These are phyloP conservation scores for Corydoras sp. DNA, from an alignment of 2,113 vertebrate genomes.

Conservation along the genomic window DNA sequence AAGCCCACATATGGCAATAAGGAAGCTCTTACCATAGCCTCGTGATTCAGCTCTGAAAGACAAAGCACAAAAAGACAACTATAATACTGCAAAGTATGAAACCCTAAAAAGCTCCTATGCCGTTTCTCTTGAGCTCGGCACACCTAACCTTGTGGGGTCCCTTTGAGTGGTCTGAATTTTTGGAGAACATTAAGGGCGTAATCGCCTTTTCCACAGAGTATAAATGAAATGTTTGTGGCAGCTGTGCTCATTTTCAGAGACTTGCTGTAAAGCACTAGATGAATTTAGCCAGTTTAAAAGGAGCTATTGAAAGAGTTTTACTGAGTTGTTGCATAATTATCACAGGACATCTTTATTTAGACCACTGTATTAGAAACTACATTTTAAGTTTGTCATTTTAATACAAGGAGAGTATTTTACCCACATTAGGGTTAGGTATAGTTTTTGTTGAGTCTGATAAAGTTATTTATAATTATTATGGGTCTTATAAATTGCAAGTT, in stretches of 20 bases:
- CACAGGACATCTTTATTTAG: not conserved
- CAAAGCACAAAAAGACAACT: conserved; percentile 9
- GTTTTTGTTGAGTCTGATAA: too few relatives aligned
- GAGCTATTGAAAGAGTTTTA: not conserved
- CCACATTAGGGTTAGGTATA: too few relatives aligned
- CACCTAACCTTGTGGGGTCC: conserved; percentile 66
- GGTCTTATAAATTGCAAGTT: too few relatives aligned
- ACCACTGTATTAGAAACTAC: not conserved
- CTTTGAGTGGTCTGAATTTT: conserved; percentile 55
- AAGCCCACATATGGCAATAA: conserved; percentile 15
- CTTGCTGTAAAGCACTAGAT: conserved; percentile 4
- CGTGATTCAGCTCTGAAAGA: conserved; percentile 19
- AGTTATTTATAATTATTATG: too few relatives aligned
- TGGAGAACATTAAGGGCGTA: conserved; percentile 57
- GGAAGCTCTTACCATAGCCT: conserved; percentile 4
- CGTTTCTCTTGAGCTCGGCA: conserved; percentile 56
- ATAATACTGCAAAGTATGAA: conserved; percentile 45
- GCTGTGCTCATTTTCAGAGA: conserved; percentile 42
- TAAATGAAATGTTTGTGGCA: conserved; percentile 56
- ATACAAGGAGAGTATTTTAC: too few relatives aligned
- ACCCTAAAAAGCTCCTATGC: conserved; percentile 53
- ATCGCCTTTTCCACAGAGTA: conserved; percentile 47
- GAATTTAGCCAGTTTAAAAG: conserved; percentile 1
- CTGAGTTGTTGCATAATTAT: not conserved
- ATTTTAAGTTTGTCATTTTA: too few relatives aligned